Evolutionary conservation across 2,888 invertebrate species (phyloP).

Genomic region (Oligia fasciuncula): DNA sequence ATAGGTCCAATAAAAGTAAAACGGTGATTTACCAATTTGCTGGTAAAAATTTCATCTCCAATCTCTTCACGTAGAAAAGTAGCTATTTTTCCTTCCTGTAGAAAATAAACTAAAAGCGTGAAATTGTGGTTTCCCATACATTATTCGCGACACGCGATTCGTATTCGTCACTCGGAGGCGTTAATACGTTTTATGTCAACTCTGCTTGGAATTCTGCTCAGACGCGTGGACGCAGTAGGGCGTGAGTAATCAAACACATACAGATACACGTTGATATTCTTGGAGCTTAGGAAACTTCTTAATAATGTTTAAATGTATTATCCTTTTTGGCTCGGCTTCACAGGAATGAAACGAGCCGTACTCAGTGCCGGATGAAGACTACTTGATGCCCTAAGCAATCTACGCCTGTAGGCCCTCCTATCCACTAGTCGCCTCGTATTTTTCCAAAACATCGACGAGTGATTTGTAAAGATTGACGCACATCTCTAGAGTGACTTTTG

Average conservation of each 20-base stretch:
- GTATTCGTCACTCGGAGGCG: constrained; percentile 34
- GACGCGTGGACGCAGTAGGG: constrained; percentile 5
- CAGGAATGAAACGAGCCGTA: background rate
- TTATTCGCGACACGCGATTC: constrained; percentile 50
- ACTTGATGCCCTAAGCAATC: too few relatives aligned
- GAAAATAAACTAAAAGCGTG: constrained; percentile 36
- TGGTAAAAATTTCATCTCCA: background rate
- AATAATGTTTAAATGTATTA: background rate
- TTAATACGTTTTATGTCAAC: constrained; percentile 51
- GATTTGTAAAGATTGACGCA: too few relatives aligned
- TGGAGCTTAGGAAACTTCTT: background rate
- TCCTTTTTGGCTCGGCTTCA: background rate
- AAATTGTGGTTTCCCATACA: constrained; percentile 8
- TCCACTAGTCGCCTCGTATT: too few relatives aligned
- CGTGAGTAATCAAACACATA: constrained; percentile 35
- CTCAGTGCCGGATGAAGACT: too few relatives aligned
- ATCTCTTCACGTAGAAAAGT: constrained; percentile 40
- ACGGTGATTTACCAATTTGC: too few relatives aligned
- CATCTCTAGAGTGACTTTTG: too few relatives aligned
- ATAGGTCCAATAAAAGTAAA: too few relatives aligned
- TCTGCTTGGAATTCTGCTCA: constrained; percentile 33
- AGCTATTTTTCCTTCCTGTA: constrained; percentile 29
- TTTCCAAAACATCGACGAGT: too few relatives aligned
- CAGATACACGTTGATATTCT: constrained; percentile 20
- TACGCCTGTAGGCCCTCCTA: too few relatives aligned